Evolutionary conservation across 2,113 vertebrate genomes (phyloP).

Genomic region (Leucosticte australis): DNA sequence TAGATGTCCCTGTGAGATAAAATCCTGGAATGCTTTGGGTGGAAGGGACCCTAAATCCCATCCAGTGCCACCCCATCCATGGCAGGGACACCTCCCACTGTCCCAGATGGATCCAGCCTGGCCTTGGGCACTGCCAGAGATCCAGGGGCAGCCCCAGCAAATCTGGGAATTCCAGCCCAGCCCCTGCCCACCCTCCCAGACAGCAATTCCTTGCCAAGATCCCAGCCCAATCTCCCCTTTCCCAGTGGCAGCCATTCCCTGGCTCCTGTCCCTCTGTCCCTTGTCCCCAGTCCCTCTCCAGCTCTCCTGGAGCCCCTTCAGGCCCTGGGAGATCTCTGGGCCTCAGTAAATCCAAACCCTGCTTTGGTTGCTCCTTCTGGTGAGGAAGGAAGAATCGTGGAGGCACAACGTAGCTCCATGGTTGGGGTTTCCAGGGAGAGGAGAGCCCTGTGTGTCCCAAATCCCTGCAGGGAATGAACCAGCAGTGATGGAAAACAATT

Average conservation of each 20-base stretch:
- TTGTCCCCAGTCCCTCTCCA: neutral
- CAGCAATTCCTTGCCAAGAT: neutral
- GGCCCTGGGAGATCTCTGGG: neutral
- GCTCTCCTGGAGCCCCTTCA: neutral
- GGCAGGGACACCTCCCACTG: neutral
- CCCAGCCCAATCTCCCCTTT: neutral
- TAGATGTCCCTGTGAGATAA: neutral
- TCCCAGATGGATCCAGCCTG: fast-evolving
- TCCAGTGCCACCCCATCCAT: fast-evolving
- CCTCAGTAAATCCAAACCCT: neutral
- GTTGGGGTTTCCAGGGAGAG: neutral
- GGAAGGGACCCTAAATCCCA: neutral
- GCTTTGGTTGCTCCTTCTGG: neutral
- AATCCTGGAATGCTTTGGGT: neutral
- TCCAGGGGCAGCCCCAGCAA: neutral
- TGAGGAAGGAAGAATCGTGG: neutral
- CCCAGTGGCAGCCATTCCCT: neutral
- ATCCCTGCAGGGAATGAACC: neutral
- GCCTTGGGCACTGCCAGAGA: neutral
- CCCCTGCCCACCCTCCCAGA: neutral
- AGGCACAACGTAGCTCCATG: neutral
- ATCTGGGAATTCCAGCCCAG: neutral
- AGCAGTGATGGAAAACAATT: neutral
- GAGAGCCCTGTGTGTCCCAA: neutral
- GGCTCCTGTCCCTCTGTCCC: fast-evolving